Percentiles rank a stretch among this genome's conserved stretches.
Evolutionary conservation across 2,113 vertebrate genomes (phyloP).

Genomic region (Balaeniceps rex): DNA sequence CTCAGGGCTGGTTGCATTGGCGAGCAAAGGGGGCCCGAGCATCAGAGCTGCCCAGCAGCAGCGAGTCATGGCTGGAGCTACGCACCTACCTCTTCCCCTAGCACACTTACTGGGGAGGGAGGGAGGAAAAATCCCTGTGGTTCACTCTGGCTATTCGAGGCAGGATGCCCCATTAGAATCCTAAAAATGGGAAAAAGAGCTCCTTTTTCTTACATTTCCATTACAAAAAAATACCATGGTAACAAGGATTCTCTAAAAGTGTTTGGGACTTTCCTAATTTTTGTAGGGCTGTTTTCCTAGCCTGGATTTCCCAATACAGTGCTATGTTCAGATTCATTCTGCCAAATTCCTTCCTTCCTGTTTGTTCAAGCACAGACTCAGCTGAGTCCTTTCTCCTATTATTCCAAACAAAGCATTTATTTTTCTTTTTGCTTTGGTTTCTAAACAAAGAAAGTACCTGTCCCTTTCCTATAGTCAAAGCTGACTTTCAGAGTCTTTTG

Average conservation of each 20-base stretch:
- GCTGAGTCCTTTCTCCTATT: neutral
- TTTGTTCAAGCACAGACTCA: neutral
- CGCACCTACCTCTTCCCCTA: neutral
- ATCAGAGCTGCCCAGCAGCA: neutral
- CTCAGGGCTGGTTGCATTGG: fast-evolving
- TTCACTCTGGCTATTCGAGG: neutral
- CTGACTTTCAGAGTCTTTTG: neutral
- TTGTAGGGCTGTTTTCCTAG: neutral
- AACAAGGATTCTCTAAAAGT: neutral
- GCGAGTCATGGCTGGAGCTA: neutral
- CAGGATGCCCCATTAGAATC: neutral
- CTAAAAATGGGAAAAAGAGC: neutral
- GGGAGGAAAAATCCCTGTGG: fast-evolving
- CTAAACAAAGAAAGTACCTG: neutral
- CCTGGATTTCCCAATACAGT: neutral
- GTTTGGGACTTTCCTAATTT: neutral
- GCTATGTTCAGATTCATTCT: neutral
- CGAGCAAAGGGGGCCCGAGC: neutral
- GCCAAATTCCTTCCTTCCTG: slow-evolving; percentile 16
- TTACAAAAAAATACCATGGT: neutral
- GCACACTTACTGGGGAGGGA: neutral
- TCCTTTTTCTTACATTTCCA: neutral
- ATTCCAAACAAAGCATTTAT: neutral
- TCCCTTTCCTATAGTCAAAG: neutral
- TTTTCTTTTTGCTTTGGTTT: neutral